Evolutionary conservation across 2,888 invertebrate genomes (phyloP), one percentile per base, ranked within the genome.

Genomic region (Cephus rjabovi): DNA sequence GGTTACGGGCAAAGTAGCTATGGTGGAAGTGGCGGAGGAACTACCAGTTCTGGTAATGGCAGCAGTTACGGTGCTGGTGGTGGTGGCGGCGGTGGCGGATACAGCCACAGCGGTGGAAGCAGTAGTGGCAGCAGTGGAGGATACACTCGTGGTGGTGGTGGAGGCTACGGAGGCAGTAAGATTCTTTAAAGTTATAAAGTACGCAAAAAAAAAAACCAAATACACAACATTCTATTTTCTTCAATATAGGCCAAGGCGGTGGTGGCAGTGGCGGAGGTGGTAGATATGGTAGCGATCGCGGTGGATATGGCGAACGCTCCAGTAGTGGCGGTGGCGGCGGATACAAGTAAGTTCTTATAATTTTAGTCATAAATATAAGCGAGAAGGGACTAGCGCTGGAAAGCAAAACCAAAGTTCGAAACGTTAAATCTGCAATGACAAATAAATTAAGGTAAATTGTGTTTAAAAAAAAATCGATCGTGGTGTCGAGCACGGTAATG

Each of bases 11-110:
- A 94, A 34, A 82, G 87, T 35, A 83, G 79, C 81, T 92, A 92
- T 80, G 92, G 92, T 76, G 92, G 93, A 74, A 87, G 93, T 91
- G 91, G 94, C 92, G 86, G 93, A 91, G 81, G 94, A 92, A 91
- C 93, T 91, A 91, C 90, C 91, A 92, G 93, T 92, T 90, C 90
- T 80, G 89, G 91, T 75, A 89, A 91, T 31, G 85, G 88, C 23
- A 92, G 92, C 79, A 87, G 92, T 74, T 90, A 92, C 69, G 89
- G 92, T 81, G 87, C 92, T 79, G 90, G 92, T 73, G 85, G 86
- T 74, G 79, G 83, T 37, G 84, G 85, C 31, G 79, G 82, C 15
- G 82, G 83, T 11, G 80, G 84, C 31, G 82, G 56, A 56, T 56
- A 56, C 23, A 56, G 56, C 3, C 56, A 56, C 56, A 71, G 86